Evolutionary conservation across 2,797 vertebrate genomes (phyloP), one percentile per base, ranked within the genome.

Genomic region (Rhadinocentrus ornatus): DNA sequence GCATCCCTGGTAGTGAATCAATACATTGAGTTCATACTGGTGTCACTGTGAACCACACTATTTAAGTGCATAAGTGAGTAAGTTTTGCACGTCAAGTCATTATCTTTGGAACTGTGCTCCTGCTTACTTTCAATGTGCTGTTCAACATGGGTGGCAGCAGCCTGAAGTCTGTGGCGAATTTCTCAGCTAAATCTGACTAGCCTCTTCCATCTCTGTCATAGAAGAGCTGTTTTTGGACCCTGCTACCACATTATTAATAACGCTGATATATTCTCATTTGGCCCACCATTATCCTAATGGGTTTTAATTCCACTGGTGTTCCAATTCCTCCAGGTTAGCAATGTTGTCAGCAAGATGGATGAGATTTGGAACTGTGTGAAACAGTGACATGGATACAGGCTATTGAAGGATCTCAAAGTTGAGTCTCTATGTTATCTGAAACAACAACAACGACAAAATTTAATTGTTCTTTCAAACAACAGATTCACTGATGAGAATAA

Each of bases 201-300:
- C 75, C 88, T 90, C 73, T 56, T 93, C 86, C 69, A 86, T 93
- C 92, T 90, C 73, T 92, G 92, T 92, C 91, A 91, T 39, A 0
- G 8, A 4, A 71, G 68, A 76, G 86, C 88, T 86, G 75, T 91
- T 93, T 93, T 90, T 91, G 88, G 91, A 87, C 66, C 84, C 52
- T 32, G 85, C 88, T 75, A 73, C 65, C 80, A 64, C 76, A 86
- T 92, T 92, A 91, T 92, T 92, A 91, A 93, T 91, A 90, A 90
- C 48, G 26, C 66, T 75, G 85, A 89, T 89, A 86, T 59, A 74
- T 90, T 88, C 85, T 89, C 87, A 90, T 91, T 89, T 89, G 80
- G 78, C 75, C 82, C 12, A 39, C 78, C 77, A 66, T 91, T 91
- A 87, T 87, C 85, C 78, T 92, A 92, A 94, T 93, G 88, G 88